A percentile compares a stretch with the other conserved stretches of the same genome.
These are phyloP conservation scores for Plagodis pulveraria DNA, from an alignment of 2,888 invertebrate species.

Conservation along the genomic window DNA sequence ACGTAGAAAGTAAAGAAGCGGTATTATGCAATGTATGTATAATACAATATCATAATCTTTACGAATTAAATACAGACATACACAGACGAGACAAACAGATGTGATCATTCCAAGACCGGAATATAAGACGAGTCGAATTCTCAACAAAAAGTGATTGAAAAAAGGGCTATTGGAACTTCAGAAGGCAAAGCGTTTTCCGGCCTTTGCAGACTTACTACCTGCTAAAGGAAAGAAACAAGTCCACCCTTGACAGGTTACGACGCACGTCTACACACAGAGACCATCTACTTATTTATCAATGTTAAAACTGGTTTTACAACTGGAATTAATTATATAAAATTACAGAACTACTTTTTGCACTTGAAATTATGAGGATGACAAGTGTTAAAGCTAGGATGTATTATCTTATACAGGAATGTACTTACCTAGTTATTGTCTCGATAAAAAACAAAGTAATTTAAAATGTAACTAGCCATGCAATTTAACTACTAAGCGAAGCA, in stretches of 20 bases:
- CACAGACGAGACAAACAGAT: slow-evolving; percentile 10
- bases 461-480: slow-evolving; percentile 10
- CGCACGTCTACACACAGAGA: slow-evolving; percentile 24
- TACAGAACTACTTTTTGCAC: slow-evolving; percentile 33
- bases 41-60: background rate
- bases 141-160: slow-evolving; percentile 55
- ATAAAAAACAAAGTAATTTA: slow-evolving; percentile 17
- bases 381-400: slow-evolving; percentile 21
- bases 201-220: slow-evolving; percentile 70
- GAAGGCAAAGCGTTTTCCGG: slow-evolving; percentile 67
- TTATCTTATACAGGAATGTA: slow-evolving; percentile 18
- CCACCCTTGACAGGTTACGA: slow-evolving; percentile 41
- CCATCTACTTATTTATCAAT: slow-evolving; percentile 34
- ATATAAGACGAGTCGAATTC: slow-evolving; percentile 44
- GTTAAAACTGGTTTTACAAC: slow-evolving; percentile 35
- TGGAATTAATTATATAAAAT: slow-evolving; percentile 33
- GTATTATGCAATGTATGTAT: background rate
- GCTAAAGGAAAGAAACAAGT: slow-evolving; percentile 61
- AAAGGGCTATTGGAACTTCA: slow-evolving; percentile 61
- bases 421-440: slow-evolving; percentile 12
- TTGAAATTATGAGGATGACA: slow-evolving; percentile 25
- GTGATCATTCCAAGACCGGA: slow-evolving; percentile 40
- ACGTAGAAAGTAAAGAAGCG: slow-evolving; percentile 2
- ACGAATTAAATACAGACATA: slow-evolving; percentile 6
- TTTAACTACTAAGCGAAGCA: slow-evolving; percentile 13